Conservation (phyloP, 2,888 invertebrate species). For the Lasioglossum zephyrum region DNA sequence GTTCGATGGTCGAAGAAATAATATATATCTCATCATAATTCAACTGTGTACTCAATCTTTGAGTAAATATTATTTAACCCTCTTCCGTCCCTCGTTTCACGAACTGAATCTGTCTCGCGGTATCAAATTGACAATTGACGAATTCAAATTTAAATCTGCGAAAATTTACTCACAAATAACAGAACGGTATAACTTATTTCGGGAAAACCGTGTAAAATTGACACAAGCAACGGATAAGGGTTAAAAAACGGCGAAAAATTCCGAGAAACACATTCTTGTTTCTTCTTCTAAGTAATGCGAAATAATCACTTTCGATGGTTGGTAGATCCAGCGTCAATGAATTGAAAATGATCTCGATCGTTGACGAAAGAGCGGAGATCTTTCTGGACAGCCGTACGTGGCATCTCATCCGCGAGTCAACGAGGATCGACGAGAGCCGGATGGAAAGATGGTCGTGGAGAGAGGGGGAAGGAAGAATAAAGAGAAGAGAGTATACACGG, state of each 20-base stretch:
- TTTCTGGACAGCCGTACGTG: slow-evolving; percentile 44
- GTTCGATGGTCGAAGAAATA: neutral
- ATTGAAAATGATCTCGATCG: slow-evolving; percentile 53
- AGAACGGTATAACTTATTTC: no score
- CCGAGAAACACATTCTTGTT: no score
- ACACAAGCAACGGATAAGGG: no score
- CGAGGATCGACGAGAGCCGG: slow-evolving; percentile 70
- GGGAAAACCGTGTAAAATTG: no score
- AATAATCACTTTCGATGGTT: neutral
- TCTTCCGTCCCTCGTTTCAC: no score
- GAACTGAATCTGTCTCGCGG: no score
- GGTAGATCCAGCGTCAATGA: slow-evolving; percentile 38
- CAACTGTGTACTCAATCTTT: neutral
- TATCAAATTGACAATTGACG: no score
- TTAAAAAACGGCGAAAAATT: no score
- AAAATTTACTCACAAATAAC: no score
- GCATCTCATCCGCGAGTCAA: slow-evolving; percentile 68
- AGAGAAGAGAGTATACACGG: slow-evolving; percentile 56
- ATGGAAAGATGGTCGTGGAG: slow-evolving; percentile 40
- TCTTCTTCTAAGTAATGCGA: no score
- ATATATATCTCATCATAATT: neutral
- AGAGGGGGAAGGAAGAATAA: slow-evolving; percentile 47
- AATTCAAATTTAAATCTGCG: no score
- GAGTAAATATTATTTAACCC: no score
- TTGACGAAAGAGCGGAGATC: slow-evolving; percentile 38